phyloP scores from a whole-genome alignment of 2,797 vertebrate species.

The Harpagifer antarcticus region DNA sequence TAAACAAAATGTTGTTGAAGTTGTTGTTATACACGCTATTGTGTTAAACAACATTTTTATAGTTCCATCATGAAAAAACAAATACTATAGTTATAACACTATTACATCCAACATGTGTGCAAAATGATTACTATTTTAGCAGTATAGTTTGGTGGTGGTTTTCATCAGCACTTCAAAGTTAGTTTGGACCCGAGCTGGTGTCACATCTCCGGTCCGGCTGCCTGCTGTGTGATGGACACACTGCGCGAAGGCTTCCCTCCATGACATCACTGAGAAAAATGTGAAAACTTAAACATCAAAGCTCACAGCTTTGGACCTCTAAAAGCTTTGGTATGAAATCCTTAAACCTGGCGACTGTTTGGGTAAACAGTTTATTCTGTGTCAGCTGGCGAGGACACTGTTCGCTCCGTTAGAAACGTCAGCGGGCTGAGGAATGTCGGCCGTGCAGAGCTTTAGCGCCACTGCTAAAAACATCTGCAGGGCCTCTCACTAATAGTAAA shows the following conservation, averaged over 20 bases:
- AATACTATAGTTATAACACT: not conserved
- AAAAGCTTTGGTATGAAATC: slow-evolving; percentile 81
- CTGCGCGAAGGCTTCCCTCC: slow-evolving; percentile 54
- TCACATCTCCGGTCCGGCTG: slow-evolving; percentile 42
- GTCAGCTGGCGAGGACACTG: slow-evolving; percentile 76
- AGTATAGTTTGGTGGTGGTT: slow-evolving; percentile 18
- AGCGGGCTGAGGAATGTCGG: slow-evolving; percentile 70
- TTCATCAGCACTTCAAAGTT: slow-evolving; percentile 60
- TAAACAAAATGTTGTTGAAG: no score
- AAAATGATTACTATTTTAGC: slow-evolving; percentile 12
- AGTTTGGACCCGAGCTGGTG: slow-evolving; percentile 56
- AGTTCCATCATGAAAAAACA: not conserved
- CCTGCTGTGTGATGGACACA: slow-evolving; percentile 51
- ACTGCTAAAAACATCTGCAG: slow-evolving; percentile 64
- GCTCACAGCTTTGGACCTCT: slow-evolving; percentile 62
- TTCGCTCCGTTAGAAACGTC: slow-evolving; percentile 57
- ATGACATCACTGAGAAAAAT: slow-evolving; percentile 76
- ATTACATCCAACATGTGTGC: not conserved
- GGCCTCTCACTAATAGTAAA: slow-evolving; percentile 52
- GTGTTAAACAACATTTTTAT: not conserved
- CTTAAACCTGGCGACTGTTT: slow-evolving; percentile 79
- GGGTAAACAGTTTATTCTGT: slow-evolving; percentile 83
- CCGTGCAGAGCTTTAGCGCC: slow-evolving; percentile 34
- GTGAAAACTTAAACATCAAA: slow-evolving; percentile 75
- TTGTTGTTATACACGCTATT: no score